phyloP scores from a whole-genome alignment of 1,140 invertebrate genomes.

The Tenebrio molitor region DNA sequence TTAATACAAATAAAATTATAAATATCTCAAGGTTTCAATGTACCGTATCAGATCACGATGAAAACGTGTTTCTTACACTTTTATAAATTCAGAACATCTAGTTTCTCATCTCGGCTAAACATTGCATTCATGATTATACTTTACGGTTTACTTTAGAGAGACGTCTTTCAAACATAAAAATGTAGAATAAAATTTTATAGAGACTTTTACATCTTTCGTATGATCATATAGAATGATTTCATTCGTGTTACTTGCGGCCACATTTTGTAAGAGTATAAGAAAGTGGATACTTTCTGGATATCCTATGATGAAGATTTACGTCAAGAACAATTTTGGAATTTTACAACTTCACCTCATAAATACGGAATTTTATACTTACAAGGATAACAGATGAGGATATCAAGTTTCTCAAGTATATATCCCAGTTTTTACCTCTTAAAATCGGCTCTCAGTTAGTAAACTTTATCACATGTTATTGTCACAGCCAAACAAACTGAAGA shows the following conservation, averaged over 20 bases:
- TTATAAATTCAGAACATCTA: too few relatives aligned
- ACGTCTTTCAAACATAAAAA: slow-evolving; percentile 33
- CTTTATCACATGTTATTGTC: too few relatives aligned
- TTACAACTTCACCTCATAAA: slow-evolving; percentile 19
- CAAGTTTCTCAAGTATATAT: too few relatives aligned
- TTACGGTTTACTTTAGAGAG: slow-evolving; percentile 34
- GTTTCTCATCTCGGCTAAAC: too few relatives aligned
- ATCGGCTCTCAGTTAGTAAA: too few relatives aligned
- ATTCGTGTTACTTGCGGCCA: slow-evolving; percentile 14
- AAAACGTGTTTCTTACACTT: too few relatives aligned
- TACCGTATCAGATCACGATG: neutral
- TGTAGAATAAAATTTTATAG: slow-evolving; percentile 37
- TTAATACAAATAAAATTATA: neutral
- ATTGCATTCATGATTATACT: slow-evolving; percentile 31
- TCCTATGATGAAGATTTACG: slow-evolving; percentile 18
- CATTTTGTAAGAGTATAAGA: slow-evolving; percentile 29
- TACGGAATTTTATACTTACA: slow-evolving; percentile 14
- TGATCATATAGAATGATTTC: slow-evolving; percentile 36
- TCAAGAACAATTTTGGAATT: slow-evolving; percentile 25
- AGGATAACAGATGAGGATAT: slow-evolving; percentile 9
- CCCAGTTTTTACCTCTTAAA: too few relatives aligned
- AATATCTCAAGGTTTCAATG: neutral
- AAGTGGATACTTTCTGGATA: slow-evolving; percentile 22
- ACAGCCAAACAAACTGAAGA: too few relatives aligned
- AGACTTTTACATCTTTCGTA: slow-evolving; percentile 32